A percentile compares a stretch with the other conserved stretches of the same genome.
phyloP scores from a whole-genome alignment of 2,888 invertebrate species.

The Campoplex nolae region DNA sequence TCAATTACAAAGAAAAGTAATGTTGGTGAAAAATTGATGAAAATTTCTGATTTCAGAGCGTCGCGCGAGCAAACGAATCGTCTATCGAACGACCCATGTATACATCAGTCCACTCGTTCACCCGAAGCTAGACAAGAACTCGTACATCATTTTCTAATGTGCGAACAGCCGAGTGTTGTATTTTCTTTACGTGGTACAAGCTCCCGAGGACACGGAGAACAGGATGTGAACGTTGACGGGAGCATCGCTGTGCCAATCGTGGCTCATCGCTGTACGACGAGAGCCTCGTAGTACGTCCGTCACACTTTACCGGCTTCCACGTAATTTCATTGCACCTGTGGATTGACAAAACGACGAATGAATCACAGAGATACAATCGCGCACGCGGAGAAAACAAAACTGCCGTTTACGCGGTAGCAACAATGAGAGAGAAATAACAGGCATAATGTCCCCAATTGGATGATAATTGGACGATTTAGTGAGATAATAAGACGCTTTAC shows the following conservation, averaged over 20 bases:
- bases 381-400: not conserved
- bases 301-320: constrained; percentile 48
- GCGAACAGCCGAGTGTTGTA: constrained; percentile 23
- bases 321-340: constrained; percentile 48
- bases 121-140: constrained; percentile 27
- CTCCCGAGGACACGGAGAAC: constrained; percentile 26
- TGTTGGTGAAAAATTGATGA: too few species aligned
- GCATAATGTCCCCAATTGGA: not conserved
- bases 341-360: constrained; percentile 27
- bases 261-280: not conserved
- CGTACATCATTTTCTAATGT: constrained; percentile 59
- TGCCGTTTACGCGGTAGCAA: not conserved
- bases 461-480: not conserved
- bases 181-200: not conserved
- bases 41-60: too few species aligned
- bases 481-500: not conserved
- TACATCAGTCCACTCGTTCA: not conserved
- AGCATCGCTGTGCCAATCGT: constrained; percentile 3
- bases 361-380: constrained; percentile 42
- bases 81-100: not conserved
- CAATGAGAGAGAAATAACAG: not conserved
- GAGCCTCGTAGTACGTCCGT: constrained; percentile 30
- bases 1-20: too few species aligned
- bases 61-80: too few species aligned
- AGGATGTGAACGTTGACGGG: constrained; percentile 59